Evolutionary conservation across 2,797 vertebrate genomes (phyloP), one percentile per base, ranked within the genome.

Genomic region (Coregonus ussuriensis): DNA sequence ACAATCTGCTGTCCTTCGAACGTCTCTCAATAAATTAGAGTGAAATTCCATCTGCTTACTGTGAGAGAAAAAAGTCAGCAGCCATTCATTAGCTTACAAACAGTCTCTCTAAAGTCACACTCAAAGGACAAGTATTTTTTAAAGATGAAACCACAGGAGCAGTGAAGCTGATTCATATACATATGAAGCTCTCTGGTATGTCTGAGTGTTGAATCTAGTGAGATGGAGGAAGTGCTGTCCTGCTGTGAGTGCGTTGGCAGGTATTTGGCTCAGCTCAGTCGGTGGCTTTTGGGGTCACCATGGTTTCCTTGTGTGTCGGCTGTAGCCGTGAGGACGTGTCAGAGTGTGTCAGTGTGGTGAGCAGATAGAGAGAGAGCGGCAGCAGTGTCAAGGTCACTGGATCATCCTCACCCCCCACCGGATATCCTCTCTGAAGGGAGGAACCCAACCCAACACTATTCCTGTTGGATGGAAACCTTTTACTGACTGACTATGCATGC

Each of bases 1-100:
- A 72, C 59, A 80, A 68, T 76, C 69, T 76, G 72, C 71, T 83
- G 74, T 18, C 72, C 65, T 73, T 80, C 77, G 71, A 15, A 66
- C 25, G 4, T 33, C 65, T 66, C 29, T 59, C 56, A n/a, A 66
- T 66, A 25, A 66, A 66, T 66, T 31, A 33, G 14, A 66, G 31
- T 14, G 25, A 31, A 66, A 67, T 33, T 11, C 4, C 3, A 67
- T 67, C 52, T 68, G 66, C 76, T 15, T 52, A 73, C 15, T 31
- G 29, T 31, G 29, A 59, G 41, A 21, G n/a, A 67, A 16, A 31
- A 51, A n/a, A 11, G 3, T 59, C 1, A 68, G 53, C 69, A n/a
- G 53, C 69, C 35, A 47, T 21, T 29, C 21, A 65, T 47, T 76
- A 51, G 29, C 31, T 35, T 41, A 66, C 25, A 80, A 70, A 66